A percentile compares a stretch with the other conserved stretches of the same genome.
phyloP scores from a whole-genome alignment of 2,888 invertebrate species.

The Brachyopa scutellaris region DNA sequence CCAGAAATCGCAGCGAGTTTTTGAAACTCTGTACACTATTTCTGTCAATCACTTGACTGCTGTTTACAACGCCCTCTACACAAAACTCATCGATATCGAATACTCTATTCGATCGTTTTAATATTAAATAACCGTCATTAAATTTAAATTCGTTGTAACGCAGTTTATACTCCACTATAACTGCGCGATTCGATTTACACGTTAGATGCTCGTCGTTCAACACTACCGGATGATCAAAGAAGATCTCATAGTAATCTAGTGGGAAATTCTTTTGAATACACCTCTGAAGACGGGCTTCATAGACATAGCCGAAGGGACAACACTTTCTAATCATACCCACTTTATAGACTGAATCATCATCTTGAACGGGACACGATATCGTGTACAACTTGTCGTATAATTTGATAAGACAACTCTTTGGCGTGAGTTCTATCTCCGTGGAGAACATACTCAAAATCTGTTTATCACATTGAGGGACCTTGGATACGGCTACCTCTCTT shows the following conservation, averaged over 20 bases:
- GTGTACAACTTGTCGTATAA: constrained; percentile 73
- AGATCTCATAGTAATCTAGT: constrained; percentile 74
- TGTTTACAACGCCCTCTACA: constrained; percentile 77
- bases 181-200: constrained; percentile 76
- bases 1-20: constrained; percentile 68
- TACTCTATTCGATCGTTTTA: constrained; percentile 69
- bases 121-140: constrained; percentile 72
- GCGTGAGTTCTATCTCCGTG: constrained; percentile 21
- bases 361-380: constrained; percentile 73
- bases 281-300: constrained; percentile 73
- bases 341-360: constrained; percentile 61
- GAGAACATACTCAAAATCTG: constrained; percentile 45
- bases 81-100: constrained; percentile 76
- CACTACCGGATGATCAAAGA: constrained; percentile 75
- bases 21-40: constrained; percentile 47
- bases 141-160: constrained; percentile 75
- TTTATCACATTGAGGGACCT: constrained; percentile 52
- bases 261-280: constrained; percentile 74
- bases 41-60: constrained; percentile 24
- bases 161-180: constrained; percentile 78
- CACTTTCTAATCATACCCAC: constrained; percentile 78
- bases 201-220: constrained; percentile 76
- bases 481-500: constrained; percentile 27
- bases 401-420: constrained; percentile 73
- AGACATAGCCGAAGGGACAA: constrained; percentile 77